Conservation (phyloP, 2,888 invertebrate genomes). For the Alviniconcha strummeri region DNA sequence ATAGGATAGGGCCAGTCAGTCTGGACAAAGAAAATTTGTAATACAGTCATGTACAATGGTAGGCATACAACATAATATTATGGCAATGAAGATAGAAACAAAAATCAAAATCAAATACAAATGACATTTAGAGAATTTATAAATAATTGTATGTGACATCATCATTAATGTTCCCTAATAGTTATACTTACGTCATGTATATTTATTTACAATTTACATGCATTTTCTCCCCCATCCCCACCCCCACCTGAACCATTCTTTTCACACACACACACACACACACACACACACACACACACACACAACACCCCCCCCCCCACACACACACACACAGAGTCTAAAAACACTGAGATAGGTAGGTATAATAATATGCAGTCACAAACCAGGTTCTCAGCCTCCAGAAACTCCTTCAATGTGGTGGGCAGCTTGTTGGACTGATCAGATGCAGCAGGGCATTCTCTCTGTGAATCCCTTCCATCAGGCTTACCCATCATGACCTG, state of each 20-base stretch:
- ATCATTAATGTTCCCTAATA: too few relatives aligned
- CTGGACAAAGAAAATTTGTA: conserved; percentile 39
- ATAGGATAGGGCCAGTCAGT: conserved; percentile 66
- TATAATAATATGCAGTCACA: neutral
- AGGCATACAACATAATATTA: neutral
- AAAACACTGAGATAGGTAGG: neutral
- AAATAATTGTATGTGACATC: too few relatives aligned
- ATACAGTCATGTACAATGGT: neutral
- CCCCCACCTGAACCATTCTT: neutral
- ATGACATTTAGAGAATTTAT: neutral
- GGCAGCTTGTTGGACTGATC: conserved; percentile 47
- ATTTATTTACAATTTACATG: too few relatives aligned
- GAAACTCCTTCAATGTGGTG: conserved; percentile 56
- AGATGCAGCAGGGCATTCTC: conserved; percentile 12
- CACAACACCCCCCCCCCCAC: neutral
- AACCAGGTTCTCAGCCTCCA: conserved; percentile 58
- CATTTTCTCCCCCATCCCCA: too few relatives aligned
- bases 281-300: neutral
- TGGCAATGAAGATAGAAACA: neutral
- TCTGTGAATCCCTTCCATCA: conserved; percentile 41
- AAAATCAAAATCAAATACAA: neutral
- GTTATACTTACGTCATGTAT: too few relatives aligned
- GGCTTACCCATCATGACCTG: conserved; percentile 47
- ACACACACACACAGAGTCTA: neutral
- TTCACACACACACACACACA: neutral